These are phyloP conservation scores for Aphelenchoides besseyi DNA, from an alignment of 1,140 invertebrate species.

Conservation along the genomic window DNA sequence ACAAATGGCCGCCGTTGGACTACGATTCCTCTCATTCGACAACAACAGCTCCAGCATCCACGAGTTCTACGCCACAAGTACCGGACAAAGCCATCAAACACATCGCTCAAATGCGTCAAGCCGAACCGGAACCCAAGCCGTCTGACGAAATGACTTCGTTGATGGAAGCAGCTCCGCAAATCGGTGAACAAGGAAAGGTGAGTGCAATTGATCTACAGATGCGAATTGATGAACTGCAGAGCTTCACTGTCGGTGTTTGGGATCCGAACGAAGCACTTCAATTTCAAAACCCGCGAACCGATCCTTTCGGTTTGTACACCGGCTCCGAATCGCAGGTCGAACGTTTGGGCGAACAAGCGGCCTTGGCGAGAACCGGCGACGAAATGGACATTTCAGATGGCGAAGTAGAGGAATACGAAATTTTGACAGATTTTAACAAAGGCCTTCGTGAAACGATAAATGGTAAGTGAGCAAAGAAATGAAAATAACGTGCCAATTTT, in stretches of 20 bases:
- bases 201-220: not conserved
- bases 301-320: not conserved
- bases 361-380: constrained; percentile 20
- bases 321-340: not conserved
- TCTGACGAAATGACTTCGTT: not conserved
- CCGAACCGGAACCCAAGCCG: not conserved
- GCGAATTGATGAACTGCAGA: constrained; percentile 14
- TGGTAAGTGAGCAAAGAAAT: not conserved
- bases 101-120: not conserved
- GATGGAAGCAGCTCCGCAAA: constrained; percentile 8
- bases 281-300: constrained; percentile 18
- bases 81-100: not conserved
- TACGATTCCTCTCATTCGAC: constrained; percentile 4
- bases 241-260: constrained; percentile 60
- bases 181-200: not conserved
- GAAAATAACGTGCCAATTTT: not conserved
- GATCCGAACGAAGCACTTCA: constrained; percentile 41
- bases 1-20: constrained; percentile 24
- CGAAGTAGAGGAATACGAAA: constrained; percentile 41
- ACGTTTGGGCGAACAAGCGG: not conserved
- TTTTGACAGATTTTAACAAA: constrained; percentile 37
- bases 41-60: constrained; percentile 15
- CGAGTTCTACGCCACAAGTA: not conserved
- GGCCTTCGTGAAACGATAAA: not conserved
- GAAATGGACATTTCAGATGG: constrained; percentile 47